A percentile compares a stretch with the other conserved stretches of the same genome.
These are phyloP conservation scores for Thalassophryne amazonica DNA, from an alignment of 2,797 vertebrate genomes.

Conservation along the genomic window DNA sequence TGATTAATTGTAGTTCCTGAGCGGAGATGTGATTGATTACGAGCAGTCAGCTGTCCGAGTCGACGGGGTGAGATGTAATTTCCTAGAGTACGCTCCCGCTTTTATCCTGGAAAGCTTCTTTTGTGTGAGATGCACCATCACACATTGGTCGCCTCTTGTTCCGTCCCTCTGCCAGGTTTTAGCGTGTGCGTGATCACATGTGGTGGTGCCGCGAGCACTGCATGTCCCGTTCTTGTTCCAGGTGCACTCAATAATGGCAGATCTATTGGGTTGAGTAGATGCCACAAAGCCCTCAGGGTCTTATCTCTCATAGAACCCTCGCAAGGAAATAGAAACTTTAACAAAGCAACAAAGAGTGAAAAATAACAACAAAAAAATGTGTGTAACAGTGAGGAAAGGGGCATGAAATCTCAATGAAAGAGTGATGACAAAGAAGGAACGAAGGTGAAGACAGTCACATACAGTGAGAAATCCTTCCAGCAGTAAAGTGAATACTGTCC, in stretches of 20 bases:
- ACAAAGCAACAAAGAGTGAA: conserved; percentile 13
- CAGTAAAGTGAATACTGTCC: conserved; percentile 7
- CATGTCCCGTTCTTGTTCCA: conserved; percentile 43
- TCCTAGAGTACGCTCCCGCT: conserved; percentile 25
- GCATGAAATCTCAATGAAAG: not conserved
- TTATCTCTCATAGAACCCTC: conserved; percentile 9
- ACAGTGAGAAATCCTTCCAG: conserved; percentile 7
- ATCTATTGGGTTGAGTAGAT: conserved; percentile 38
- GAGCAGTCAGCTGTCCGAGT: conserved; percentile 50
- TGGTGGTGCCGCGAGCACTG: conserved; percentile 30
- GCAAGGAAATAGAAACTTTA: conserved; percentile 25
- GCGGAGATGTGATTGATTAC: conserved; percentile 69
- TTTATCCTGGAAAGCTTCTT: conserved; percentile 32
- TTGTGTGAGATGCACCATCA: conserved; percentile 8
- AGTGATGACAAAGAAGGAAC: conserved; percentile 6
- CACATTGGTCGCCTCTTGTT: conserved; percentile 23
- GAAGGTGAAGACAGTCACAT: not conserved
- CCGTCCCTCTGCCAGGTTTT: conserved; percentile 17
- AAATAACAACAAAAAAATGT: not conserved
- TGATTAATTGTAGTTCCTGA: conserved; percentile 64
- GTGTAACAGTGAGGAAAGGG: conserved; percentile 2
- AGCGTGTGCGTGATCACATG: conserved; percentile 10
- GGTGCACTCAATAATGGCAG: conserved; percentile 45
- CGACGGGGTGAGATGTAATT: conserved; percentile 44
- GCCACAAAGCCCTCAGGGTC: conserved; percentile 43